phyloP scores from a whole-genome alignment of 2,888 invertebrate species.

The Spodoptera exigua region DNA sequence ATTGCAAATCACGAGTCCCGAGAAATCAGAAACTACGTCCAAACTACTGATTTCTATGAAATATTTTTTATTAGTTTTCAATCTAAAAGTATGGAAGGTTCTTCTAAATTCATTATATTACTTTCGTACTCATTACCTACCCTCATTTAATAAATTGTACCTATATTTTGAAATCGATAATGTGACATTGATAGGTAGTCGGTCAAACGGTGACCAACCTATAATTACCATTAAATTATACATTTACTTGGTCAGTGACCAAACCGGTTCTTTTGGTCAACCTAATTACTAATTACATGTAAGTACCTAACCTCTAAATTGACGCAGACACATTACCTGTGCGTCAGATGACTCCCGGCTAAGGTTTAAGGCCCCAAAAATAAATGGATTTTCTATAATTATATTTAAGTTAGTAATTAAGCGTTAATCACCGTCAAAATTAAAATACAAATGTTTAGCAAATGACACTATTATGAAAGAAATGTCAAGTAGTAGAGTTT shows the following conservation, averaged over 20 bases:
- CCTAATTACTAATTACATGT: conserved; percentile 13
- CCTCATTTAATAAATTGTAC: too few species aligned
- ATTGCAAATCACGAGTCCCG: conserved; percentile 44
- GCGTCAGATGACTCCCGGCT: conserved; percentile 2
- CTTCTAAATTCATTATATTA: neutral
- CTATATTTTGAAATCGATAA: conserved; percentile 1
- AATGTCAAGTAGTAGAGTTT: conserved; percentile 34
- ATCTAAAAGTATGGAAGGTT: neutral
- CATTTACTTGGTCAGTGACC: conserved; percentile 21
- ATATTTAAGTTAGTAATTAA: conserved; percentile 9
- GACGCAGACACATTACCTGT: conserved; percentile 13
- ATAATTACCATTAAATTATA: conserved; percentile 11
- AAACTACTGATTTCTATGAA: conserved; percentile 9
- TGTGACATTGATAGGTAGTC: conserved; percentile 4
- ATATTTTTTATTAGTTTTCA: conserved; percentile 1
- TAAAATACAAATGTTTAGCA: conserved; percentile 32
- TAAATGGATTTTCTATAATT: conserved; percentile 6
- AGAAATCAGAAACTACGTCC: conserved; percentile 35
- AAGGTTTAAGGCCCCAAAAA: neutral
- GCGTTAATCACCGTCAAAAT: conserved; percentile 15
- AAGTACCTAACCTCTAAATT: neutral
- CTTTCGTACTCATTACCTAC: too few species aligned
- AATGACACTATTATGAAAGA: conserved; percentile 33
- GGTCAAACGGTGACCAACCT: neutral
- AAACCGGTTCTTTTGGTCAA: conserved; percentile 6